A percentile compares a stretch with the other conserved stretches of the same genome.
phyloP scores from a whole-genome alignment of 2,113 vertebrate genomes.

The Macquaria ambigua region DNA sequence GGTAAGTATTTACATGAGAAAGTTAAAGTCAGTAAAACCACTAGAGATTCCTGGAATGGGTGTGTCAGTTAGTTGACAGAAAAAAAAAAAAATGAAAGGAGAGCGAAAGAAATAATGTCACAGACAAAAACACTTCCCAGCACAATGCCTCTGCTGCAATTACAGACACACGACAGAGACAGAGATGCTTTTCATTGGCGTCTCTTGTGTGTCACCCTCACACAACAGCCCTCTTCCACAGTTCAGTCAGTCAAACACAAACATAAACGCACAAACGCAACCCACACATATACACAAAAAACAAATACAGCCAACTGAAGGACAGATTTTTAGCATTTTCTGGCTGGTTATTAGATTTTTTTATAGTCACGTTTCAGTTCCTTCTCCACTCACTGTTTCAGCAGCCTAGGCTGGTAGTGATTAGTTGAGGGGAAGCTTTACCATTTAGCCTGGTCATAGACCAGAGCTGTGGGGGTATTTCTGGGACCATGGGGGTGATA shows the following conservation, averaged over 20 bases:
- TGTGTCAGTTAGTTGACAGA: slow-evolving; percentile 77
- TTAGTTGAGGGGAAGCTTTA: slow-evolving; percentile 41
- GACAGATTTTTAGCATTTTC: not conserved
- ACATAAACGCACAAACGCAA: slow-evolving; percentile 26
- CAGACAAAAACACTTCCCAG: slow-evolving; percentile 65
- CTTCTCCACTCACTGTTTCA: not conserved
- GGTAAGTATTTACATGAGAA: slow-evolving; percentile 77
- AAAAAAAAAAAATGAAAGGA: slow-evolving; percentile 61
- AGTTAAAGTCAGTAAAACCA: slow-evolving; percentile 75
- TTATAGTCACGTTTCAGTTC: slow-evolving; percentile 9
- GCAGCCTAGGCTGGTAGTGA: slow-evolving; percentile 35
- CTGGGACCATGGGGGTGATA: slow-evolving; percentile 30
- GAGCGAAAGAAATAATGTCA: slow-evolving; percentile 61
- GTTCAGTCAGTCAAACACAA: slow-evolving; percentile 13
- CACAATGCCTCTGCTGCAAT: slow-evolving; percentile 62
- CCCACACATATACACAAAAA: not conserved
- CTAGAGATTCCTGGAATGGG: slow-evolving; percentile 82
- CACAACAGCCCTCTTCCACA: slow-evolving; percentile 22
- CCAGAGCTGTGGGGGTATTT: slow-evolving; percentile 20
- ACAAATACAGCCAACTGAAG: not conserved
- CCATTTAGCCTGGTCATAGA: slow-evolving; percentile 32
- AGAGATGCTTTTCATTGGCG: slow-evolving; percentile 33
- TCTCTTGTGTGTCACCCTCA: slow-evolving; percentile 30
- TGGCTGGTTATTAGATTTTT: not conserved
- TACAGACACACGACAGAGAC: slow-evolving; percentile 51